These are phyloP conservation scores for Zaprionus ornatus DNA, from an alignment of 1,140 invertebrate genomes.

Conservation along the genomic window DNA sequence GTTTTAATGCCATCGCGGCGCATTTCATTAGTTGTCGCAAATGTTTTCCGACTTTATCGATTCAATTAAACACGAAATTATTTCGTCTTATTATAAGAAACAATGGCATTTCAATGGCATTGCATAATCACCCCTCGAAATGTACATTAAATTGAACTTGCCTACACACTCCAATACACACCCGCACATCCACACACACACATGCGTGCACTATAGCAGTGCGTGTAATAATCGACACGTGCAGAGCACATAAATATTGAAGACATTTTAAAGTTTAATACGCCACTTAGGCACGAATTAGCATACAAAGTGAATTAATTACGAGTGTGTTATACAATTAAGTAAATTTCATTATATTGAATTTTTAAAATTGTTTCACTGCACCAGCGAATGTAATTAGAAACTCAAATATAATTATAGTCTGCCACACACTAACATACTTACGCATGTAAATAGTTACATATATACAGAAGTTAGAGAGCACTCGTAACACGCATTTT, in stretches of 20 bases:
- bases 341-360: constrained; percentile 82
- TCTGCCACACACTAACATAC: constrained; percentile 33
- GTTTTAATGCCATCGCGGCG: constrained; percentile 2
- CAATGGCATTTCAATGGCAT: constrained; percentile 41
- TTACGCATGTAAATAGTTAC: constrained; percentile 4
- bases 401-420: constrained; percentile 78
- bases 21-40: constrained; percentile 44
- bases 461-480: constrained; percentile 9
- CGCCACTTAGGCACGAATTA: constrained; percentile 80
- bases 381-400: constrained; percentile 68
- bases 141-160: constrained; percentile 68
- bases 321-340: constrained; percentile 81
- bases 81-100: constrained; percentile 44
- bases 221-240: constrained; percentile 77
- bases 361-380: constrained; percentile 76
- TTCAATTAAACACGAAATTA: constrained; percentile 46
- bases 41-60: constrained; percentile 46
- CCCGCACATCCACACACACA: constrained; percentile 5
- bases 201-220: background rate
- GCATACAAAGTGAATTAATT: constrained; percentile 82
- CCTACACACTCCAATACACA: constrained; percentile 37
- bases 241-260: constrained; percentile 74
- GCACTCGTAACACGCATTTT: constrained; percentile 20
- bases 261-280: constrained; percentile 82
- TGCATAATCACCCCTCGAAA: constrained; percentile 47